Evolutionary conservation across 2,797 vertebrate genomes (phyloP), one percentile per base, ranked within the genome.

Genomic region (Tangara arthus): DNA sequence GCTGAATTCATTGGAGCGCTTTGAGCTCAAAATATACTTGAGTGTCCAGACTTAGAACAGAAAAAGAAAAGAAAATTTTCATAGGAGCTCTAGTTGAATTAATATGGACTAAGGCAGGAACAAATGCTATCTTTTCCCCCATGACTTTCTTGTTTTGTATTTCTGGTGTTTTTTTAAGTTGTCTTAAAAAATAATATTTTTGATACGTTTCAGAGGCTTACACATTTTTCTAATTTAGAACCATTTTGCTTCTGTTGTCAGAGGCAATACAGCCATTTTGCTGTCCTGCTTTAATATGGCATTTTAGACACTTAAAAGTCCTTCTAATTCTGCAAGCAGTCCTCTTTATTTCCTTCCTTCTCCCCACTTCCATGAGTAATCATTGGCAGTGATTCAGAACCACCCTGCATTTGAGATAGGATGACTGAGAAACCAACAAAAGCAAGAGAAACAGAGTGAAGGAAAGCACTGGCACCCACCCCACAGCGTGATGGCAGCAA

Each of bases 291-390:
- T 91, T 87, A 69, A 76, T 35, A 53, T 52, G 41, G 56, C 56
- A 73, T 80, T 94, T 87, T 73, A 93, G 47, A 84, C 49, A 46
- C 44, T 82, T 78, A 72, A 91, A 95, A 73, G 19, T 70, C 59
- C 32, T 90, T 78, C 22, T 76, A 81, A 89, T 89, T 79, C 66
- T 84, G 59, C 78, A 90, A 79, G 57, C 80, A 82, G 47, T 79
- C 86, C 63, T 94, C 65, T 88, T 87, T 72, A 57, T 90, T 94
- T 93, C 83, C 83, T 95, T 96, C 66, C 83, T 95, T 66, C 52
- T 60, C 82, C 57, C 47, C 15, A 9, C 35, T 79, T 79, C 86
- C 70, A 72, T 95, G 84, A 93, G 70, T 39, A 92, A 70, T 56
- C 32, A 64, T 94, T 93, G 92, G 93, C 90, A 73, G 53, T 49